Evolutionary conservation across 1,140 invertebrate genomes (phyloP).

Genomic region (Piezodorus guildinii): DNA sequence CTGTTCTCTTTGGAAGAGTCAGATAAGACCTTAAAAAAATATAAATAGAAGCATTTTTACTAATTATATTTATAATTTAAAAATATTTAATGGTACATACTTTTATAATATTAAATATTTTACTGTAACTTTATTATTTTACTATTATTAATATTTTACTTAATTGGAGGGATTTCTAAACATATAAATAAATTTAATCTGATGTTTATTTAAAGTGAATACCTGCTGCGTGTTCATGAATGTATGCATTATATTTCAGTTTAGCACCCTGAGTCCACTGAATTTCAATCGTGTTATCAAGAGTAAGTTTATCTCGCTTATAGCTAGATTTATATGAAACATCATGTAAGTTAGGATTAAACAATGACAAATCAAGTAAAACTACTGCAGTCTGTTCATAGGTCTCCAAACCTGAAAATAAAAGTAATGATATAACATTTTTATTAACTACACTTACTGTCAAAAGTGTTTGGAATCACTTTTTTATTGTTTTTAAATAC

Average conservation of each 20-base stretch:
- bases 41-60: background rate
- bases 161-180: too few relatives aligned
- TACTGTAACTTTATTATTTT: too few relatives aligned
- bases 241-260: conserved; percentile 49
- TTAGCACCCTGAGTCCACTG: conserved; percentile 48
- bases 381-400: conserved; percentile 32
- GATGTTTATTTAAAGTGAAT: conserved; percentile 17
- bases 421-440: background rate
- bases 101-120: too few relatives aligned
- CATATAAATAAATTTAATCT: too few relatives aligned
- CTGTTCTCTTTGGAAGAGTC: conserved; percentile 48
- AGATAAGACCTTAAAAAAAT: conserved; percentile 40
- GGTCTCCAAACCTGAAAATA: background rate
- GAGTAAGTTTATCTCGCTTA: conserved; percentile 41
- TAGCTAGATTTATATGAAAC: conserved; percentile 52
- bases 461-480: too few relatives aligned
- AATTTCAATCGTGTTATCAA: conserved; percentile 52
- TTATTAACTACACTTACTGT: too few relatives aligned
- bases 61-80: too few relatives aligned
- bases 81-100: too few relatives aligned
- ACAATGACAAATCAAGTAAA: conserved; percentile 52
- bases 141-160: too few relatives aligned
- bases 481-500: too few relatives aligned
- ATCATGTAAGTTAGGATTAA: conserved; percentile 51
- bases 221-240: conserved; percentile 44